Conservation (phyloP, 1,140 invertebrate genomes). For the Eumaeus atala region DNA sequence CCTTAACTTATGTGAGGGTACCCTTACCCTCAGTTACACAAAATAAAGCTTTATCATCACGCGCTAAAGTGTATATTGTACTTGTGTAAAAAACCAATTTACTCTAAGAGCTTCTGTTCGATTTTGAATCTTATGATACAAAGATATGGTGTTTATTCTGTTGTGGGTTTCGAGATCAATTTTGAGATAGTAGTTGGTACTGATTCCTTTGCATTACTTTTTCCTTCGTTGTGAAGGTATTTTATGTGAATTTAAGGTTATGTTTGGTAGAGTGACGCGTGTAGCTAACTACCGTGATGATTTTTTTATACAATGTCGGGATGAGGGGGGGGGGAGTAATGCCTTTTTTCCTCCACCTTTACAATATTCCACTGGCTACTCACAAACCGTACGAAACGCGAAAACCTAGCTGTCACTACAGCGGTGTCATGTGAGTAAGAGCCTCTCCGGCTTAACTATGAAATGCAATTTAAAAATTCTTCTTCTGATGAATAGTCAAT, state of each 20-base stretch:
- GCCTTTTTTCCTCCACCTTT: no score
- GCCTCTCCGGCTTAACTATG: no score
- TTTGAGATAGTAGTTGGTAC: conserved; percentile 70
- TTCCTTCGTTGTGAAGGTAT: conserved; percentile 69
- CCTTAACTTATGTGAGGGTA: conserved; percentile 68
- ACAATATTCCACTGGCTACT: no score
- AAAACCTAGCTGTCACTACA: no score
- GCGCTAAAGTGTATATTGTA: conserved; percentile 26
- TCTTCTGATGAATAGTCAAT: no score
- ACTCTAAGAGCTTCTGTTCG: conserved; percentile 22
- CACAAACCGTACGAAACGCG: no score
- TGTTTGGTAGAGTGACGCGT: conserved; percentile 48
- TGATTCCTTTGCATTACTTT: conserved; percentile 73
- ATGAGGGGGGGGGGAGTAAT: no score
- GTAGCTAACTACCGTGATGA: no score
- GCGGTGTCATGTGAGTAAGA: no score
- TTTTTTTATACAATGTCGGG: no score
- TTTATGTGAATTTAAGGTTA: conserved; percentile 68
- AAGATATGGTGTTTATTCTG: conserved; percentile 20
- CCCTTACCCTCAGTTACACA: conserved; percentile 21
- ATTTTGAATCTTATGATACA: conserved; percentile 33
- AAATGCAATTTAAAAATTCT: no score
- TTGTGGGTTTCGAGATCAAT: conserved; percentile 46
- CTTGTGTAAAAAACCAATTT: conserved; percentile 60
- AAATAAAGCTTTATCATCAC: conserved; percentile 23